Evolutionary conservation across 2,797 vertebrate species (phyloP).

Genomic region (Potorous gilbertii): DNA sequence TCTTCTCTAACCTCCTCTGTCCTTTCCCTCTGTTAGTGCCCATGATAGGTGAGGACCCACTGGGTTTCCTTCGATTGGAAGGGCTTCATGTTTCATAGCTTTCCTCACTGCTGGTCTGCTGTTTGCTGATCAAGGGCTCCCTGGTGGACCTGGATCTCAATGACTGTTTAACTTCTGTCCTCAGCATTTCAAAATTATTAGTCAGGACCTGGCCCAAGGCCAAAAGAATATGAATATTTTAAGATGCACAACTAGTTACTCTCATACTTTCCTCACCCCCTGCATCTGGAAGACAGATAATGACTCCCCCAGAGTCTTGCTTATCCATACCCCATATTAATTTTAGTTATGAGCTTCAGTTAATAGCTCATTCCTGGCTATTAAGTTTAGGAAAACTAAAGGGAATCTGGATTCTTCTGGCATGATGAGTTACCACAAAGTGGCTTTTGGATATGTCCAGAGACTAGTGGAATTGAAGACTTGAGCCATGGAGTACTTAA

Average conservation of each 20-base stretch:
- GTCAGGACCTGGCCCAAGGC: constrained; percentile 84
- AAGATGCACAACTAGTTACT: constrained; percentile 79
- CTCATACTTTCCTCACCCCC: constrained; percentile 76
- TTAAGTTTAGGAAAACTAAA: constrained; percentile 55
- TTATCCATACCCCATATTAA: constrained; percentile 79
- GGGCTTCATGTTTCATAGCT: constrained; percentile 72
- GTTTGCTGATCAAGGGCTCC: constrained; percentile 81
- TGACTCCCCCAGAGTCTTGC: constrained; percentile 79
- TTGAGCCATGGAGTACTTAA: constrained; percentile 3
- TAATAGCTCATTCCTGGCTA: constrained; percentile 74
- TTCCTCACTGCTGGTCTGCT: constrained; percentile 76
- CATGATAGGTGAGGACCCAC: constrained; percentile 62
- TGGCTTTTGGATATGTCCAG: constrained; percentile 43
- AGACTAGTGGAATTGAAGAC: constrained; percentile 23
- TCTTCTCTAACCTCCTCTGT: constrained; percentile 47
- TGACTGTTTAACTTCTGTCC: constrained; percentile 86
- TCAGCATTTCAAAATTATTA: constrained; percentile 86
- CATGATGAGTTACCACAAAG: constrained; percentile 58
- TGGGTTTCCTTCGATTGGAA: constrained; percentile 78
- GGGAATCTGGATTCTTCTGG: constrained; percentile 61
- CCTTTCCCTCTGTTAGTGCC: constrained; percentile 71
- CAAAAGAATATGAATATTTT: constrained; percentile 81
- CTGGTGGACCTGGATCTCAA: constrained; percentile 78
- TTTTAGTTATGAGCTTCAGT: constrained; percentile 73
- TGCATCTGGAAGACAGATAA: constrained; percentile 87